Base-by-base conservation (phyloP, 2,797 vertebrate genomes). In the Orestias chungarensis region DNA sequence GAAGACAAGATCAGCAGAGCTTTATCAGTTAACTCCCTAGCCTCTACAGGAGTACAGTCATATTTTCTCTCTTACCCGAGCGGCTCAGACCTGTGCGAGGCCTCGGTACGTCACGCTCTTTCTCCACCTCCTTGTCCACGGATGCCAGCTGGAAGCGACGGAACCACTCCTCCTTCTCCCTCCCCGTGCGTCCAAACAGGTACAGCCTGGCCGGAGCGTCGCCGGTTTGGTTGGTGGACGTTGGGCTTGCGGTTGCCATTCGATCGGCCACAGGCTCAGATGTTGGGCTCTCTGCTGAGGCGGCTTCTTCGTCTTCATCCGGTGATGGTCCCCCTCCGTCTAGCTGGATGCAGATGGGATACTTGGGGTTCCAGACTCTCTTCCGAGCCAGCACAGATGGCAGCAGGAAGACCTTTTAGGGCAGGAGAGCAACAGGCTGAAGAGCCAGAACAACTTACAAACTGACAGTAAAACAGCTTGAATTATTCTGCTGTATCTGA, bases 121-220 rank as follows among this genome's bases (percentile, higher is more conserved):
- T 61, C 40, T 90, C 77, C 8, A 69, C 82, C 80, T 92, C 86
- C 4, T 68, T 47, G 2, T 85, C 66, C 70, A 62, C 64, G 71
- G 95, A 93, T 1, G 94, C 95, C 71, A 80, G 82, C 75, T 89
- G 73, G 27, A 98, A 92, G 43, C 93, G 92, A 75, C 93, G 94
- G 79, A 95, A 97, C 96, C 97, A 98, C 88, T 97, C 96, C 70
- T 97, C 96, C 86, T 98, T 98, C 75, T 96, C 95, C 70, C 96
- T 90, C 17, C 96, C 97, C 0, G 96, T 97, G 69, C 96, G 86
- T 55, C 95, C 96, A 0, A 97, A 98, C 40, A 98, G 95, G 88
- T 94, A 96, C 27, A 98, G 93, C 3, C 83, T 89, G 62, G 72
- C 79, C 49, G 90, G 86, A 35, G 71, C 81, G 68, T 85, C 31